These are phyloP conservation scores for Pelusios castaneus DNA, from an alignment of 2,113 vertebrate genomes.

Conservation along the genomic window DNA sequence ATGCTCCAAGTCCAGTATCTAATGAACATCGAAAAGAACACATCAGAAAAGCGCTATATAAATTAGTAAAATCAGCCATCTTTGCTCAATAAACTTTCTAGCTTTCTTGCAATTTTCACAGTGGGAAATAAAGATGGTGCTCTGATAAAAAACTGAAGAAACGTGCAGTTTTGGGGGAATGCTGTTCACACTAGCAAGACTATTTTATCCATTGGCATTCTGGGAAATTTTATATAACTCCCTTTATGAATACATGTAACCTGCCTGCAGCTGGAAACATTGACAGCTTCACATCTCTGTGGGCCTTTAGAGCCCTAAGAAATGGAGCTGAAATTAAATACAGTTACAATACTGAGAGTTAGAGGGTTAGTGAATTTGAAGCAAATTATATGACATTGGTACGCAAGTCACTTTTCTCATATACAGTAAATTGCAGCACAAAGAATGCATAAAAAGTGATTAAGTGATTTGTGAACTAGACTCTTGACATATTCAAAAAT, in stretches of 20 bases:
- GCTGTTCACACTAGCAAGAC: constrained; percentile 6
- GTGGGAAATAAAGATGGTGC: background rate
- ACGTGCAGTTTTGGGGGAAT: constrained; percentile 16
- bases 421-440: constrained; percentile 44
- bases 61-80: constrained; percentile 17
- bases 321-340: constrained; percentile 46
- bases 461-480: constrained; percentile 56
- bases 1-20: background rate
- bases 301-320: constrained; percentile 34
- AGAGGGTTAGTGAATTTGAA: constrained; percentile 20
- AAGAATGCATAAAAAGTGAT: constrained; percentile 48
- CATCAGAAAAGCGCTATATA: background rate
- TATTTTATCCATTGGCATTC: constrained; percentile 38
- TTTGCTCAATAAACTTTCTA: background rate
- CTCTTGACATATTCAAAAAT: constrained; percentile 64
- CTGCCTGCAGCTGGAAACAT: constrained; percentile 41
- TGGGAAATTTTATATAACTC: constrained; percentile 9
- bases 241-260: constrained; percentile 19
- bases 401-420: constrained; percentile 54
- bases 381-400: constrained; percentile 37
- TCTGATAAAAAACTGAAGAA: background rate
- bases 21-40: background rate
- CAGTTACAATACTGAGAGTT: constrained; percentile 15
- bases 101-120: background rate
- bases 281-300: constrained; percentile 45